Evolutionary conservation across 2,113 vertebrate species (phyloP), one percentile per base, ranked within the genome.

Genomic region (Misgurnus mizolepis): DNA sequence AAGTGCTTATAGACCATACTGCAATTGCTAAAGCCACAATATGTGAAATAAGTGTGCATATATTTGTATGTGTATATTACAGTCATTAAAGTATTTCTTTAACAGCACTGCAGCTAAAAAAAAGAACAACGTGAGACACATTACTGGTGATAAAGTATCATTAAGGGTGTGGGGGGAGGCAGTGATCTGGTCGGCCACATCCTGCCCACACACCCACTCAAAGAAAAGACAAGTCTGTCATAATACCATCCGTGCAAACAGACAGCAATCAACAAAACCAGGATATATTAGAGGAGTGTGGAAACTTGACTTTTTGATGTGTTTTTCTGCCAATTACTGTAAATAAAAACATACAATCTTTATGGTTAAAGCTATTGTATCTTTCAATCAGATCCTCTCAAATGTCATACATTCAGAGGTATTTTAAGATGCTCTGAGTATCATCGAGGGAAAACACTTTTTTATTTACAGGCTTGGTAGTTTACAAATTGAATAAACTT

Each of bases 121-220:
- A 15, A 12, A 55, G 4, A 17, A 6, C 15, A 56, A 56, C 53
- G 27, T 34, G 27, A 73, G 55, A 84, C 71, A 73, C 45, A 58
- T 67, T n/a, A 79, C 41, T 58, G 22, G 64, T 47, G 49, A 66
- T 53, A 78, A 73, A 72, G 12, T 71, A 43, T 66, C 58, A 15
- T 3, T 4, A 45, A 12, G 17, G 4, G 5, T 6, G n/a, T 50
- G 58, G 82, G 43, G 4, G 65, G 22, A 47, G 65, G n/a, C 27
- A 34, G 27, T 66, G 45, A 56, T 3, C 45, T 61, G 17, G 45
- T 10, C 39, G 74, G 22, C 78, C 80, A 78, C 83, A 80, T 87
- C 85, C 83, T 84, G 69, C 76, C 67, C 70, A 49, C 67, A 17
- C 41, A 55, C 72, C 69, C 75, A 49, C 73, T 80, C 62, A 64